Evolutionary conservation across 2,113 vertebrate species (phyloP).

Genomic region (Hymenochirus boettgeri): DNA sequence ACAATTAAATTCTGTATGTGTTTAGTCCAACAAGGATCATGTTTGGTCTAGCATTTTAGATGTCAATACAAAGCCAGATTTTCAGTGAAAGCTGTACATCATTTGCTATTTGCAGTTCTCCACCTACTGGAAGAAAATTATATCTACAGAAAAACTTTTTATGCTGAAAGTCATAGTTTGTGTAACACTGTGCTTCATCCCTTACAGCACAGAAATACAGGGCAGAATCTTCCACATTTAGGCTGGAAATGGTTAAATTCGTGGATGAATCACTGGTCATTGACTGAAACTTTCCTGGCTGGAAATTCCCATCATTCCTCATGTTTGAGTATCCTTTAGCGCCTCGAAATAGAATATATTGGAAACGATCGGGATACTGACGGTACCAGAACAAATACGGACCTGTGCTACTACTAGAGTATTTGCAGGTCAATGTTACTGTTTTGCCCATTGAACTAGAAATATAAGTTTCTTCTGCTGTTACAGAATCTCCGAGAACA

Average conservation of each 20-base stretch:
- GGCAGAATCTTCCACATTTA: conserved; percentile 11
- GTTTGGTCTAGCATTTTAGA: no score
- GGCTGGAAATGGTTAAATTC: conserved; percentile 8
- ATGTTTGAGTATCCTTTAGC: background rate
- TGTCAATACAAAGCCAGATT: no score
- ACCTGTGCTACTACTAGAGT: background rate
- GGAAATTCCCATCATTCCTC: background rate
- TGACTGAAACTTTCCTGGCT: conserved; percentile 4
- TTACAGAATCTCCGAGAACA: background rate
- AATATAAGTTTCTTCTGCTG: background rate
- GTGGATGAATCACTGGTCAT: conserved; percentile 1
- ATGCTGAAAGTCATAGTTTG: no score
- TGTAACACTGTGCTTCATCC: conserved; percentile 9
- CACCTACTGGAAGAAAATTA: no score
- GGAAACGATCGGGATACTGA: background rate
- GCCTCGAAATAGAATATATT: conserved; percentile 5
- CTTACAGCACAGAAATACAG: conserved; percentile 23
- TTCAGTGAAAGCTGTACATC: no score
- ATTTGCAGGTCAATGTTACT: conserved; percentile 11
- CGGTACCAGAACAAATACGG: conserved; percentile 13
- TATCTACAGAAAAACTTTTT: no score
- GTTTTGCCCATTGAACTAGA: background rate
- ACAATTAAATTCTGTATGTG: no score
- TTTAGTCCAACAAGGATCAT: no score
- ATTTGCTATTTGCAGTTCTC: no score